phyloP scores from a whole-genome alignment of 2,113 vertebrate genomes.

The Hydrolagus affinis region DNA sequence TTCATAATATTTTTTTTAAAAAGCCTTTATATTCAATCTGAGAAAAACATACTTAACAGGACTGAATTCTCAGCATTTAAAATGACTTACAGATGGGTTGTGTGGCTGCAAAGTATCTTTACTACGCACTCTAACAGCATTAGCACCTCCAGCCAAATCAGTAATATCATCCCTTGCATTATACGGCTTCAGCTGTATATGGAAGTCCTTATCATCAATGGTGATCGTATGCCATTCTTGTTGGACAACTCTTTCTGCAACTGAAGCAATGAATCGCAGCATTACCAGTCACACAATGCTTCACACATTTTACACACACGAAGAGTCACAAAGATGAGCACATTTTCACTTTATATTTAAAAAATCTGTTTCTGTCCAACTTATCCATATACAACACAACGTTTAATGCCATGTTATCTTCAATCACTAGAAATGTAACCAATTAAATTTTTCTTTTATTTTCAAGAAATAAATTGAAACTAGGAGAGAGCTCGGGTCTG shows the following conservation, averaged over 20 bases:
- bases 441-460: not conserved
- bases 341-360: too few species aligned
- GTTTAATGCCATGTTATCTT: not conserved
- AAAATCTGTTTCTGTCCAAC: not conserved
- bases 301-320: too few species aligned
- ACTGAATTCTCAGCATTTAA: not conserved
- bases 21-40: not conserved
- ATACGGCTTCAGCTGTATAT: constrained; percentile 40
- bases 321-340: too few species aligned
- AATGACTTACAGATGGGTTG: not conserved
- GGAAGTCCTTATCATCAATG: constrained; percentile 37
- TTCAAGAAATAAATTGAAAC: too few species aligned
- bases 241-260: constrained; percentile 40
- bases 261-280: constrained; percentile 33
- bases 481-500: too few species aligned
- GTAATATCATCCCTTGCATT: constrained; percentile 36
- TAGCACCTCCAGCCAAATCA: not conserved
- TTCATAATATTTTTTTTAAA: not conserved
- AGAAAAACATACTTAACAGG: not conserved
- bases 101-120: not conserved
- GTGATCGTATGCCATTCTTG: constrained; percentile 37
- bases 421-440: not conserved
- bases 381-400: not conserved
- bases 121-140: not conserved
- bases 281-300: too few species aligned